Percentiles rank a stretch among this genome's conserved stretches.
These are phyloP conservation scores for Acropora tenuis DNA, from an alignment of 64 coral and sea anemone genomes.

Conservation along the genomic window DNA sequence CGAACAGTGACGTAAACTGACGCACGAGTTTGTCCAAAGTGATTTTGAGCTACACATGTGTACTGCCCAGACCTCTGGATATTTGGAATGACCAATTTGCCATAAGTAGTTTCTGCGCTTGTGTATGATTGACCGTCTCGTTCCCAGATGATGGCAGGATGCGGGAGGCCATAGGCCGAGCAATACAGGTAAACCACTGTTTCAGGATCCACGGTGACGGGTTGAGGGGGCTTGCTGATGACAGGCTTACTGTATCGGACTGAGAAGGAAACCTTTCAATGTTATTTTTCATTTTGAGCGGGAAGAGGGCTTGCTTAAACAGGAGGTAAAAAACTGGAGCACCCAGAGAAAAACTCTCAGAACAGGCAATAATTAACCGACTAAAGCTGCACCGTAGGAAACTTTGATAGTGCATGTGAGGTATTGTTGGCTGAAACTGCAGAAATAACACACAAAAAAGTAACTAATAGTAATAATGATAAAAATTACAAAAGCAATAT, in stretches of 20 bases:
- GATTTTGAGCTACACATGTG: slow-evolving; percentile 38
- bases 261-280: not conserved
- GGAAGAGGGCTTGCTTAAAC: too few relatives aligned
- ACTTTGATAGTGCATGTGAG: too few relatives aligned
- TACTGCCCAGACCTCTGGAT: slow-evolving; percentile 60
- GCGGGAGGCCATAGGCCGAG: slow-evolving; percentile 47
- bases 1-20: slow-evolving; percentile 54
- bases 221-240: slow-evolving; percentile 26
- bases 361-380: too few relatives aligned
- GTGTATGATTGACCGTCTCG: not conserved
- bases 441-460: too few relatives aligned
- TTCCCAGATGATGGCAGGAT: slow-evolving; percentile 58
- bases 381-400: too few relatives aligned
- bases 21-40: slow-evolving; percentile 4
- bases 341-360: too few relatives aligned
- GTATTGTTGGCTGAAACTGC: too few relatives aligned
- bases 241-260: not conserved
- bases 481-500: too few relatives aligned
- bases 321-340: too few relatives aligned
- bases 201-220: slow-evolving; percentile 60
- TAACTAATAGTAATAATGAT: too few relatives aligned
- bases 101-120: not conserved
- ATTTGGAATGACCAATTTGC: slow-evolving; percentile 16
- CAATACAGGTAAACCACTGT: slow-evolving; percentile 68
- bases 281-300: too few relatives aligned